Percentiles rank a stretch among this genome's conserved stretches.
Conservation (phyloP, 2,888 invertebrate species). For the Xiphydria camelus region DNA sequence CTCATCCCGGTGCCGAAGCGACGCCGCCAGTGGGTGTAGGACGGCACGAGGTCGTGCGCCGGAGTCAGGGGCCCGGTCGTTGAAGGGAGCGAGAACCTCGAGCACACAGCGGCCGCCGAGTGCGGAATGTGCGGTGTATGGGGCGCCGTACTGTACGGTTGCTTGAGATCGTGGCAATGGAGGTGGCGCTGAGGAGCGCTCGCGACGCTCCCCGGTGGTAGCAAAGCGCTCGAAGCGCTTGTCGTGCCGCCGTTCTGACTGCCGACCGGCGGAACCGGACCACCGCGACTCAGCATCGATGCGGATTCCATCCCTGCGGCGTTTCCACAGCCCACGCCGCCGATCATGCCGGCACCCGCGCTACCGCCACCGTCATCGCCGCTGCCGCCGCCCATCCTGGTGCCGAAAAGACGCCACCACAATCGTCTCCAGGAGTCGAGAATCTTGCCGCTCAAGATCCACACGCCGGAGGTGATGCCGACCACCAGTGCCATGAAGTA, state of each 20-base stretch:
- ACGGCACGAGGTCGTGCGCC: constrained; percentile 51
- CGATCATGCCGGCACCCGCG: constrained; percentile 59
- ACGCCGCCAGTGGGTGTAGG: constrained; percentile 58
- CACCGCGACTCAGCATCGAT: constrained; percentile 59
- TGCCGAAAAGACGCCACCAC: constrained; percentile 71
- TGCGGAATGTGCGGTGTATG: constrained; percentile 51
- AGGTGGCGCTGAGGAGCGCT: constrained; percentile 72
- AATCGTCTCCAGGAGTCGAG: constrained; percentile 87
- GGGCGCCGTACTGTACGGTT: constrained; percentile 58
- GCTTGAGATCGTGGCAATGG: constrained; percentile 76
- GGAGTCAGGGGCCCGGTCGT: constrained; percentile 52
- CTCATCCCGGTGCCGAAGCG: constrained; percentile 53
- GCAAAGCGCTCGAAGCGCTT: constrained; percentile 55
- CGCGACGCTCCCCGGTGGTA: constrained; percentile 63
- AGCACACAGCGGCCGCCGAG: constrained; percentile 51
- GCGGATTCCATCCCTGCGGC: constrained; percentile 48
- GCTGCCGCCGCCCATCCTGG: constrained; percentile 52
- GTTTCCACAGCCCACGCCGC: constrained; percentile 58
- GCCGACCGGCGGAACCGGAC: too few species aligned
- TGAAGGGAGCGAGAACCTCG: constrained; percentile 50
- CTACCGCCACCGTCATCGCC: constrained; percentile 55
- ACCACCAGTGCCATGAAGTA: constrained; percentile 95
- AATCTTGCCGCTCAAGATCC: constrained; percentile 97
- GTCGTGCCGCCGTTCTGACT: constrained; percentile 50
- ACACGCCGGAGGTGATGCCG: constrained; percentile 93